A percentile compares a stretch with the other conserved stretches of the same genome.
phyloP scores from a whole-genome alignment of 2,888 invertebrate species.

The Epirrhoe alternata region DNA sequence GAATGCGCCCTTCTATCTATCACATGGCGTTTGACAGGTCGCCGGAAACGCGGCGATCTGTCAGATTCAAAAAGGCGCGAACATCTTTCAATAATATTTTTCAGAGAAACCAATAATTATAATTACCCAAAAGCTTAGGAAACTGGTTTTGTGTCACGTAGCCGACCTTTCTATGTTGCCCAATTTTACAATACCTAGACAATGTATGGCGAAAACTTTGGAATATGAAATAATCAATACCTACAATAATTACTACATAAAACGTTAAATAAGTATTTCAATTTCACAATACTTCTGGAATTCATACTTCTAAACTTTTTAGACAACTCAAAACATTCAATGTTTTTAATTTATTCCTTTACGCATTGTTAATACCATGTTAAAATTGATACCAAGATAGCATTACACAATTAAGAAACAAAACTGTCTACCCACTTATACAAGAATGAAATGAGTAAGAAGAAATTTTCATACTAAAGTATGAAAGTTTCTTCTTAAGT shows the following conservation, averaged over 20 bases:
- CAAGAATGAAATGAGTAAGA: constrained; percentile 17
- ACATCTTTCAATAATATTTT: constrained; percentile 53
- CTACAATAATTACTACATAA: background rate
- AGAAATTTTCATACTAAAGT: constrained; percentile 30
- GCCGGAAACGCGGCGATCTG: constrained; percentile 78
- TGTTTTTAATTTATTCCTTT: background rate
- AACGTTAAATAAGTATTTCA: constrained; percentile 3
- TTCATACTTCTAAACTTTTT: background rate
- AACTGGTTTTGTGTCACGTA: constrained; percentile 42
- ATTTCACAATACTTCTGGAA: background rate
- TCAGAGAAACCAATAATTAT: constrained; percentile 35
- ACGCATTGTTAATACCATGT: background rate
- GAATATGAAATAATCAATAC: background rate
- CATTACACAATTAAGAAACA: background rate
- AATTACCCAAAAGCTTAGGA: constrained; percentile 38
- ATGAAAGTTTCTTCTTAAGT: no score
- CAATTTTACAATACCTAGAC: constrained; percentile 39
- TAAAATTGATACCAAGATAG: background rate
- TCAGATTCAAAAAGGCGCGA: constrained; percentile 82
- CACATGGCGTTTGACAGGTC: constrained; percentile 85
- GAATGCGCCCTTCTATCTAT: constrained; percentile 85
- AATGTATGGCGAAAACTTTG: constrained; percentile 23
- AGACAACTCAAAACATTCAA: background rate
- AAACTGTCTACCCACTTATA: constrained; percentile 35
- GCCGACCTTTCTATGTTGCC: constrained; percentile 49